phyloP scores from a whole-genome alignment of 2,113 vertebrate genomes.

The Eulacestoma nigropectus region DNA sequence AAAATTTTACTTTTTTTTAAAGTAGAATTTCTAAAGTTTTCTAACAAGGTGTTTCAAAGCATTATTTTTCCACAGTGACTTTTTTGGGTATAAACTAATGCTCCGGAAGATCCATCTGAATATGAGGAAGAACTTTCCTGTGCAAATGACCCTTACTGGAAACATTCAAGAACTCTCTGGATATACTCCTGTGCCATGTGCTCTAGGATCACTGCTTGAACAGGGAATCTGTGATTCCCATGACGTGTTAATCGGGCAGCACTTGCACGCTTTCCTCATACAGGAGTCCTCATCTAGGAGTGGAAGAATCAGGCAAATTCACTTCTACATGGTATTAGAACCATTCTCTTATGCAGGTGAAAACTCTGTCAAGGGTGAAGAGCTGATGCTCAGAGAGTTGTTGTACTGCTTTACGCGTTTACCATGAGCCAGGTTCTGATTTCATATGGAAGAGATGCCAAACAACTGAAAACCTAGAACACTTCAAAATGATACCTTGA shows the following conservation, averaged over 20 bases:
- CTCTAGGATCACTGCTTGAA: background rate
- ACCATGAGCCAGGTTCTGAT: background rate
- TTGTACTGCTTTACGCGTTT: background rate
- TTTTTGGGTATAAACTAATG: background rate
- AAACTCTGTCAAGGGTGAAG: background rate
- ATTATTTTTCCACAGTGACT: background rate
- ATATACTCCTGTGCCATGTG: background rate
- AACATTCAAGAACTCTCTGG: background rate
- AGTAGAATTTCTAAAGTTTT: background rate
- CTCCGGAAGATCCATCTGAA: background rate
- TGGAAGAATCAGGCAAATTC: background rate
- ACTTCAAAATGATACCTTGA: background rate
- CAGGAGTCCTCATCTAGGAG: background rate
- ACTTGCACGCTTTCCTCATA: rapidly evolving
- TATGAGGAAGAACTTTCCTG: background rate
- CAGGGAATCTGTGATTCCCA: background rate
- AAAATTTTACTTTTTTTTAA: background rate
- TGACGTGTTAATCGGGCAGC: rapidly evolving
- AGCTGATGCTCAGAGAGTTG: background rate
- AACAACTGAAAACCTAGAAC: background rate
- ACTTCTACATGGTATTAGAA: background rate
- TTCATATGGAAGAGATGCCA: background rate
- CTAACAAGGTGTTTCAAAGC: background rate
- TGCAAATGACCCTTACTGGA: background rate
- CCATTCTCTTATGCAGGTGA: rapidly evolving